phyloP scores from a whole-genome alignment of 1,140 invertebrate genomes.

The Zaprionus kolodkinae region DNA sequence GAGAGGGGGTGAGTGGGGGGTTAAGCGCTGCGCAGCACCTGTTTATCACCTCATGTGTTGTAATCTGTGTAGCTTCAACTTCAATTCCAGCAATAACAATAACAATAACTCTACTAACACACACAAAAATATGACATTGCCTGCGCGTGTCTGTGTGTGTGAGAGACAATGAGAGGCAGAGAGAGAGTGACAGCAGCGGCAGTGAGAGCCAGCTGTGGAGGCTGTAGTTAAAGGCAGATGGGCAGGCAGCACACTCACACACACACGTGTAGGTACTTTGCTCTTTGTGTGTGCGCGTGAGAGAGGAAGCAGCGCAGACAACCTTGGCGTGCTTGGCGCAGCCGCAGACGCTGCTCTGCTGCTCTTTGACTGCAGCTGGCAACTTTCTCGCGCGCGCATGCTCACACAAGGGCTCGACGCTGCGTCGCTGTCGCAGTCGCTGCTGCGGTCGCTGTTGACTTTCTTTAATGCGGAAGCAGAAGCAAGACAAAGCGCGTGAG shows the following conservation, averaged over 20 bases:
- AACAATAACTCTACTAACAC: slow-evolving; percentile 36
- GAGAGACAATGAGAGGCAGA: slow-evolving; percentile 2
- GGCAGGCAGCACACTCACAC: slow-evolving; percentile 27
- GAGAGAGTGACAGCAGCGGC: slow-evolving; percentile 2
- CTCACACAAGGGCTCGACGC: slow-evolving; percentile 36
- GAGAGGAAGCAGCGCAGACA: slow-evolving; percentile 48
- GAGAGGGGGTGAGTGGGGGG: background rate
- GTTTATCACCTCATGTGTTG: slow-evolving; percentile 80
- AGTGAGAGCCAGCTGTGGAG: slow-evolving; percentile 8
- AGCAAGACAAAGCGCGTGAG: slow-evolving; percentile 62
- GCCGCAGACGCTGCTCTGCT: slow-evolving; percentile 28
- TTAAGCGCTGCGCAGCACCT: slow-evolving; percentile 70
- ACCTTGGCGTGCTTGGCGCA: slow-evolving; percentile 57
- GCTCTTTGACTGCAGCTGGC: slow-evolving; percentile 38
- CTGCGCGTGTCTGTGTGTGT: slow-evolving; percentile 16
- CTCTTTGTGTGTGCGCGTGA: background rate
- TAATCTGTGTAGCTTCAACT: slow-evolving; percentile 73
- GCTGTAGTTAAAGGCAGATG: slow-evolving; percentile 49
- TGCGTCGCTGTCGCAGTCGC: slow-evolving; percentile 18
- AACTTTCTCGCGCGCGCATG: slow-evolving; percentile 71
- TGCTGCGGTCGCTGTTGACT: slow-evolving; percentile 49
- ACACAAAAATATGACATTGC: slow-evolving; percentile 28
- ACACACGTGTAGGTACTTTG: background rate
- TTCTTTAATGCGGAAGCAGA: slow-evolving; percentile 80
- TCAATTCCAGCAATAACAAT: slow-evolving; percentile 35